Percentiles rank a stretch among this genome's conserved stretches.
Conservation (phyloP, 2,113 vertebrate genomes). For the Melanostigma gelatinosum region DNA sequence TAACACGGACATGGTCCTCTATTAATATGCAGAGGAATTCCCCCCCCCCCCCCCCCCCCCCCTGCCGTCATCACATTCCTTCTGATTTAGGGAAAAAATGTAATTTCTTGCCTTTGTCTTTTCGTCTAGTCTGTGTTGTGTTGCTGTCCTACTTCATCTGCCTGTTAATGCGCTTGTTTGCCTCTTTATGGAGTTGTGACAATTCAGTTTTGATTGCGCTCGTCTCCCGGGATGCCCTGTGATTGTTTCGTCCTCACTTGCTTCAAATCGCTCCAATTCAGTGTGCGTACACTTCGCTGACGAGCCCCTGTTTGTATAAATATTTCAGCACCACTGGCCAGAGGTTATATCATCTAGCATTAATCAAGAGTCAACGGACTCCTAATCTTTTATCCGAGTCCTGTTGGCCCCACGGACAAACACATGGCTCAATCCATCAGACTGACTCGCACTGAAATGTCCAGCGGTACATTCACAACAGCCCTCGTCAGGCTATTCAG, state of each 20-base stretch:
- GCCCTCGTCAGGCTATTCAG: slow-evolving; percentile 38
- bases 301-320: slow-evolving; percentile 63
- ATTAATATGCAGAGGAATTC: slow-evolving; percentile 64
- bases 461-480: slow-evolving; percentile 55
- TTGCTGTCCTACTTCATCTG: slow-evolving; percentile 33
- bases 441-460: slow-evolving; percentile 70
- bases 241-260: slow-evolving; percentile 46
- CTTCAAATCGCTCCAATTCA: slow-evolving; percentile 46
- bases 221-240: slow-evolving; percentile 37
- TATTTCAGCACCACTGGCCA: slow-evolving; percentile 63
- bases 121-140: not conserved
- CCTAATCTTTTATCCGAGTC: slow-evolving; percentile 72
- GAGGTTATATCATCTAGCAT: slow-evolving; percentile 66
- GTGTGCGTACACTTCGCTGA: slow-evolving; percentile 39
- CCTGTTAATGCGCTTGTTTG: slow-evolving; percentile 51
- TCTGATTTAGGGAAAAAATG: slow-evolving; percentile 18
- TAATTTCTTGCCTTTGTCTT: slow-evolving; percentile 34
- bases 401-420: slow-evolving; percentile 70
- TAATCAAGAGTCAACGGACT: slow-evolving; percentile 75
- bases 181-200: slow-evolving; percentile 49
- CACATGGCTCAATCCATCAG: slow-evolving; percentile 78
- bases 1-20: slow-evolving; percentile 54
- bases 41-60: not conserved
- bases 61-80: slow-evolving; percentile 36
- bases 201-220: slow-evolving; percentile 49